Evolutionary conservation across 2,797 vertebrate species (phyloP).

Genomic region (Acanthurus tractus): DNA sequence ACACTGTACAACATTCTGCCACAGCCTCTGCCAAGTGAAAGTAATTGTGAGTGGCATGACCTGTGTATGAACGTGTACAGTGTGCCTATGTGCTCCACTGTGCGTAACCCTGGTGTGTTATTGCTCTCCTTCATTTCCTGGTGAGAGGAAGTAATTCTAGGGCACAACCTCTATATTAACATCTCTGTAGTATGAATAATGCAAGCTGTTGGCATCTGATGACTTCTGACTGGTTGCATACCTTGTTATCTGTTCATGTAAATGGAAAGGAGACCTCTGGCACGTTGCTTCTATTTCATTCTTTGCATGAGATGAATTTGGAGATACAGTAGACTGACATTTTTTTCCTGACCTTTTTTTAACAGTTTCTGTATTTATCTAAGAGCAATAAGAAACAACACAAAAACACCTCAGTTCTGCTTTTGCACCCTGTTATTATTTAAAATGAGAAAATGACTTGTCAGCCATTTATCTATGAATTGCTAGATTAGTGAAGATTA

Average conservation of each 20-base stretch:
- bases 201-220: constrained; percentile 39
- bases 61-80: constrained; percentile 16
- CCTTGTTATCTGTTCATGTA: constrained; percentile 36
- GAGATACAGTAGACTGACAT: neutral
- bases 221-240: constrained; percentile 40
- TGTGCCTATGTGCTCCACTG: constrained; percentile 10
- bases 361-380: neutral
- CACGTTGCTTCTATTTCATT: constrained; percentile 12
- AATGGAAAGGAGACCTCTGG: constrained; percentile 27
- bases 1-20: constrained; percentile 27
- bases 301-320: neutral
- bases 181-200: constrained; percentile 47
- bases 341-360: neutral
- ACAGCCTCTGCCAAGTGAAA: constrained; percentile 38
- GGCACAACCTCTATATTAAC: constrained; percentile 54
- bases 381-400: neutral
- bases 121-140: constrained; percentile 46
- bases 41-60: constrained; percentile 25
- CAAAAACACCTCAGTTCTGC: neutral
- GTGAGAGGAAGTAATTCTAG: constrained; percentile 43
- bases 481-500: neutral
- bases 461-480: neutral
- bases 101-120: constrained; percentile 16
- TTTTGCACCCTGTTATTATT: neutral
- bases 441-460: neutral